Evolutionary conservation across 92 coral and sea anemone species (phyloP), one percentile per base, ranked within the genome.

Genomic region (Meandrina meandrites): DNA sequence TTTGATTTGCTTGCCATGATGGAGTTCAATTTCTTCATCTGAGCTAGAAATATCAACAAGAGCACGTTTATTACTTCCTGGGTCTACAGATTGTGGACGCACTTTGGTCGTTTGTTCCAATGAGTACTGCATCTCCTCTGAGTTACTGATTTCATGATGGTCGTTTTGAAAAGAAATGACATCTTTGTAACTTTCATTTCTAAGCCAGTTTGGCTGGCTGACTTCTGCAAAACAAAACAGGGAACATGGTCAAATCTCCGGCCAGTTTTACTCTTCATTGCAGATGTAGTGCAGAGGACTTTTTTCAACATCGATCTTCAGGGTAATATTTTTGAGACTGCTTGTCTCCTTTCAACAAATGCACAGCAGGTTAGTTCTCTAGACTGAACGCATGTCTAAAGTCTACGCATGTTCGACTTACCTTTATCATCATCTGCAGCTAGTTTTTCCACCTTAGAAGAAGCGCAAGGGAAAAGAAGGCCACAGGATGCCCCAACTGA

Each of bases 21-120:
- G 87, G 12, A 79, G 86, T 69, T 72, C 87, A 76, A 87, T 89
- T 77, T 94, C 83, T 18, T 90, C 60, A 53, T 89, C 85, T 76
- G 82, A 85, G 77, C 82, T 77, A 62, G 82, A 22, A 19, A 76
- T 85, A 32, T 77, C 75, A 45, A 53, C 30, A 31, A 45, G 76
- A 4, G n/a, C 42, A 50, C 83, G 82, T 32, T 85, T 85, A n/a
- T n/a, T n/a, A 10, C 50, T 40, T 60, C 82, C 64, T 28, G 75
- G 35, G 19, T 78, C 82, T 57, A 35, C 47, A 47, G 18, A 30
- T 64, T 70, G 78, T 21, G 28, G 32, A 70, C 71, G 50, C 9
- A 27, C 62, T 37, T 54, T 22, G 21, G 18, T 1, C 48, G 80
- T 31, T 3, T 22, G 18, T 82, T 54, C 78, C 58, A 2, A n/a